Evolutionary conservation across 2,797 vertebrate genomes (phyloP).

Genomic region (Neosilurus mollespiculum): DNA sequence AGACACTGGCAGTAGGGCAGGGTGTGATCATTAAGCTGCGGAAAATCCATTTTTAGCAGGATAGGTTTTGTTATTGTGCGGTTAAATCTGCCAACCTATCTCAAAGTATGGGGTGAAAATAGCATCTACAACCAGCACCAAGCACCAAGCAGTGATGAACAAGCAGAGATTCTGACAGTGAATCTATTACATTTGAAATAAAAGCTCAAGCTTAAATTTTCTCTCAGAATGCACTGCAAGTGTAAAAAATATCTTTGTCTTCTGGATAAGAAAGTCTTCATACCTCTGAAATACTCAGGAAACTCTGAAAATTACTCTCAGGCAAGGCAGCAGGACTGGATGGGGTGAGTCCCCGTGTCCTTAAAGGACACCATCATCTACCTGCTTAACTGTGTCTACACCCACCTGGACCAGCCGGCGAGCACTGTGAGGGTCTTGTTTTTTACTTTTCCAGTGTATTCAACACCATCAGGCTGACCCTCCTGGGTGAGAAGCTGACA

Average conservation of each 20-base stretch:
- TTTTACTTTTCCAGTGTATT: too few relatives aligned
- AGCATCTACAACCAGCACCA: not conserved
- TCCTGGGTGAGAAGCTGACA: too few relatives aligned
- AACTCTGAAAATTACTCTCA: too few relatives aligned
- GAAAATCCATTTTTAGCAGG: not conserved
- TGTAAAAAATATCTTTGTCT: not conserved
- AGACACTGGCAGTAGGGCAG: not conserved
- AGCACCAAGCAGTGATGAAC: not conserved
- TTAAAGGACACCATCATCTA: too few relatives aligned
- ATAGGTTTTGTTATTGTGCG: not conserved
- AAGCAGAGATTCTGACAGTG: not conserved
- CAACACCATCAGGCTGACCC: too few relatives aligned
- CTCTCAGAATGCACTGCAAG: not conserved
- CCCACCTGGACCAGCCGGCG: too few relatives aligned
- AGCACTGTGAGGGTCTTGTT: too few relatives aligned
- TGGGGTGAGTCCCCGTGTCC: too few relatives aligned
- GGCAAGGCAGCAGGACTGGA: too few relatives aligned
- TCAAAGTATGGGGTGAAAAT: not conserved
- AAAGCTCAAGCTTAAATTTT: not conserved
- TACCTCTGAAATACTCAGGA: not conserved
- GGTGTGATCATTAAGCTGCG: not conserved
- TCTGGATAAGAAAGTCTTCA: not conserved
- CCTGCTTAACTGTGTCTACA: too few relatives aligned
- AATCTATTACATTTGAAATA: not conserved
- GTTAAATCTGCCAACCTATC: not conserved